Evolutionary conservation across 2,797 vertebrate genomes (phyloP).

Genomic region (Moxostoma hubbsi): DNA sequence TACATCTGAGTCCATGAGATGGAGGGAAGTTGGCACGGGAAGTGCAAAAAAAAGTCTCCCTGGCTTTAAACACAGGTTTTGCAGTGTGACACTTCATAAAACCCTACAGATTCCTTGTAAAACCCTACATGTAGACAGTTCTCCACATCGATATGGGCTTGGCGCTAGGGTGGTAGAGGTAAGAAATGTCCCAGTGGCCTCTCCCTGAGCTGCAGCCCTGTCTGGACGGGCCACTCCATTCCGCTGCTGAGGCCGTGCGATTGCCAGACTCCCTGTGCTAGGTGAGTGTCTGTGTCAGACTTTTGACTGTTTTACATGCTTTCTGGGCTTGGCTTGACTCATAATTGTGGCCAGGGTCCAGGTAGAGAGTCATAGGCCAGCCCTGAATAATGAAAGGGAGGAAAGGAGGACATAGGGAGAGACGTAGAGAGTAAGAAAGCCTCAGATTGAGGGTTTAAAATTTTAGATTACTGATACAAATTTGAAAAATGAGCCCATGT

Average conservation of each 20-base stretch:
- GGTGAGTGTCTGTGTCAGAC: constrained; percentile 45
- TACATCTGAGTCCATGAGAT: too few relatives aligned
- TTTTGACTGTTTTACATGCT: constrained; percentile 54
- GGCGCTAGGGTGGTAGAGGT: neutral
- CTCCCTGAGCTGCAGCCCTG: neutral
- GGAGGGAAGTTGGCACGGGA: too few relatives aligned
- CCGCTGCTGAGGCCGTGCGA: neutral
- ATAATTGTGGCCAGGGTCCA: constrained; percentile 51
- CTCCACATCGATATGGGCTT: neutral
- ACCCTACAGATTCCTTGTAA: constrained; percentile 36
- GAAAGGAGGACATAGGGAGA: constrained; percentile 14
- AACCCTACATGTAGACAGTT: constrained; percentile 22
- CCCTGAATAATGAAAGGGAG: constrained; percentile 51
- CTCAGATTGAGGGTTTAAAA: constrained; percentile 39
- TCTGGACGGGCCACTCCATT: constrained; percentile 16
- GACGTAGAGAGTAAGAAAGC: neutral
- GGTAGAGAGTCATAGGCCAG: constrained; percentile 42
- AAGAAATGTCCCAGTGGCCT: constrained; percentile 9
- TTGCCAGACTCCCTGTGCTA: constrained; percentile 10
- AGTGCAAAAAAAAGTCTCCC: constrained; percentile 20
- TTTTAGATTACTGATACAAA: constrained; percentile 34
- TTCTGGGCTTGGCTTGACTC: constrained; percentile 37
- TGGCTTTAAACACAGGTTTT: constrained; percentile 56
- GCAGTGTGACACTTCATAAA: constrained; percentile 63
- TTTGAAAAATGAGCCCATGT: constrained; percentile 47